A percentile compares a stretch with the other conserved stretches of the same genome.
phyloP scores from a whole-genome alignment of 2,113 vertebrate genomes.

The Ailuropoda melanoleuca region DNA sequence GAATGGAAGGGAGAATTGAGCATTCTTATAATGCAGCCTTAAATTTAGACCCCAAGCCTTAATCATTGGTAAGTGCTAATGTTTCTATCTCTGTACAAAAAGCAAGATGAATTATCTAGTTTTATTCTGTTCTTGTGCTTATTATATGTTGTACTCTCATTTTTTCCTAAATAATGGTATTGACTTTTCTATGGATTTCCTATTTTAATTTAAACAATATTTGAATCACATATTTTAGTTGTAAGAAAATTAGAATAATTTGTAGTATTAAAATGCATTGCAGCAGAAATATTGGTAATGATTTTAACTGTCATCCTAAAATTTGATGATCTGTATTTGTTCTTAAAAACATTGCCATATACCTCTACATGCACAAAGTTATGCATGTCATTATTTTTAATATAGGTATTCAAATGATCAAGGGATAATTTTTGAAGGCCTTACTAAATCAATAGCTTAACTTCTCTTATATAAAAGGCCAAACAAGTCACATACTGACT shows the following conservation, averaged over 20 bases:
- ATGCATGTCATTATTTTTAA: background rate
- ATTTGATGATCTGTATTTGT: background rate
- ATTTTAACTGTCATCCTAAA: background rate
- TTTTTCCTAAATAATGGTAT: constrained; percentile 42
- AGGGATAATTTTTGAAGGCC: background rate
- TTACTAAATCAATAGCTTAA: background rate
- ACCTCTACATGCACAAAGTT: background rate
- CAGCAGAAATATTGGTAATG: background rate
- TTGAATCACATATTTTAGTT: constrained; percentile 37
- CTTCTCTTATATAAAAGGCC: background rate
- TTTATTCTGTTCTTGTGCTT: background rate
- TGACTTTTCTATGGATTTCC: constrained; percentile 53
- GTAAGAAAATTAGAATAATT: constrained; percentile 38
- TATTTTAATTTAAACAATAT: constrained; percentile 59
- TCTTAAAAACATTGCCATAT: background rate
- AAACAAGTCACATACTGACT: background rate
- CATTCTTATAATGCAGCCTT: background rate
- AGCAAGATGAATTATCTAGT: background rate
- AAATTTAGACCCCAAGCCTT: background rate
- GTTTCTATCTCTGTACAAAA: background rate
- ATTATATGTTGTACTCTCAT: background rate
- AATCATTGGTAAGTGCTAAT: background rate
- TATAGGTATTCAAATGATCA: background rate
- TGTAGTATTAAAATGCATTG: background rate
- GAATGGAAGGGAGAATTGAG: background rate